A percentile compares a stretch with the other conserved stretches of the same genome.
Evolutionary conservation across 2,797 vertebrate species (phyloP).

Genomic region (Vultur gryphus): DNA sequence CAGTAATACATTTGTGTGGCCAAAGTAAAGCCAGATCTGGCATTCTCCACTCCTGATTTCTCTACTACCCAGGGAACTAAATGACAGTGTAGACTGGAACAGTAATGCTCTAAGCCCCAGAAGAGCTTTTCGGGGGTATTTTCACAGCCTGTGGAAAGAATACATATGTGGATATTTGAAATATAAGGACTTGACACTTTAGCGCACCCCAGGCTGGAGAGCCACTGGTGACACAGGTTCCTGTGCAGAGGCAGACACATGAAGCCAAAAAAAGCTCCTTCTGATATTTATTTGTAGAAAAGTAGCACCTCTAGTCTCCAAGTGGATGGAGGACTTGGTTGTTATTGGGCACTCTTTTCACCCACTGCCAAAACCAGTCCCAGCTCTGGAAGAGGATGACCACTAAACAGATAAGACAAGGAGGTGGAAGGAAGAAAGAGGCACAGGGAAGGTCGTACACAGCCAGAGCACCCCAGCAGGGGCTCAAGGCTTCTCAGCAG

Average conservation of each 20-base stretch:
- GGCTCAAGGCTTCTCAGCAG: not conserved
- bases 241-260: not conserved
- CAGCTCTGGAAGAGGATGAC: not conserved
- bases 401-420: not conserved
- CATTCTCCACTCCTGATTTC: not conserved
- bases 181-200: conserved; percentile 20
- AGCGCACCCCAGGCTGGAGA: not conserved
- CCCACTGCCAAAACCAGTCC: not conserved
- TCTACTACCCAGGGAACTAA: conserved; percentile 32
- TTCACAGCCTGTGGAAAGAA: conserved; percentile 49
- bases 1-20: conserved; percentile 37
- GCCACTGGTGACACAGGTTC: conserved; percentile 6
- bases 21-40: conserved; percentile 61
- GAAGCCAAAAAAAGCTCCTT: not conserved
- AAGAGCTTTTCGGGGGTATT: conserved; percentile 30
- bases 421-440: not conserved
- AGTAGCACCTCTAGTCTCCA: not conserved
- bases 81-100: conserved; percentile 26
- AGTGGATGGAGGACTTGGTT: not conserved
- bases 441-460: not conserved
- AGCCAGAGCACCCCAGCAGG: not conserved
- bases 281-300: conserved; percentile 14
- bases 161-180: not conserved
- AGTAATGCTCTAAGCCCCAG: conserved; percentile 26
- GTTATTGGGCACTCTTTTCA: not conserved